Evolutionary conservation across 2,797 vertebrate species (phyloP).

Genomic region (Meda fulgida): DNA sequence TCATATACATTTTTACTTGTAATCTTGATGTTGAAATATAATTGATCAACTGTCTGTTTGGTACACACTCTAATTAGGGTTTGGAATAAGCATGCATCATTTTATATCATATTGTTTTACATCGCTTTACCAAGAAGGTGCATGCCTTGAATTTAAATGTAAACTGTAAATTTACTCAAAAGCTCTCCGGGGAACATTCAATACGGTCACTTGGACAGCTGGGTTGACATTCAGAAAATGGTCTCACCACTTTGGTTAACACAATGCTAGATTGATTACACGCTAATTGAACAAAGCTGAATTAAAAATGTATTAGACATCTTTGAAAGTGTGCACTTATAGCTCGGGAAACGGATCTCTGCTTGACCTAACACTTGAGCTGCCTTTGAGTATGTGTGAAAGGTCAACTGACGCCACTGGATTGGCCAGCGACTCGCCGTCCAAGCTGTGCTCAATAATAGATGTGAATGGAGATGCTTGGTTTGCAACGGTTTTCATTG

Average conservation of each 20-base stretch:
- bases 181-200: constrained; percentile 81
- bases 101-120: background rate
- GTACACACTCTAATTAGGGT: background rate
- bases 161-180: constrained; percentile 72
- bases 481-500: constrained; percentile 11
- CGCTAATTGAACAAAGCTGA: constrained; percentile 82
- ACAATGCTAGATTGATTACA: constrained; percentile 85
- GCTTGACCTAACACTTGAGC: constrained; percentile 74
- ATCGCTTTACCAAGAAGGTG: background rate
- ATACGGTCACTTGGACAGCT: constrained; percentile 74
- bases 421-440: constrained; percentile 61
- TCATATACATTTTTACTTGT: no score
- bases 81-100: no score
- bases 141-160: constrained; percentile 2
- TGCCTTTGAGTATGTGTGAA: constrained; percentile 69
- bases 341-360: constrained; percentile 74
- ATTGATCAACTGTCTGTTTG: no score
- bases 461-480: constrained; percentile 60
- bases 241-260: constrained; percentile 81
- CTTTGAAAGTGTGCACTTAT: constrained; percentile 74
- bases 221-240: constrained; percentile 77
- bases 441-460: constrained; percentile 68
- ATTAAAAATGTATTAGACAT: constrained; percentile 90
- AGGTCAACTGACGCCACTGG: constrained; percentile 69
- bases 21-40: no score